These are phyloP conservation scores for Stomorhina lunata DNA, from an alignment of 2,888 invertebrate species.

Conservation along the genomic window DNA sequence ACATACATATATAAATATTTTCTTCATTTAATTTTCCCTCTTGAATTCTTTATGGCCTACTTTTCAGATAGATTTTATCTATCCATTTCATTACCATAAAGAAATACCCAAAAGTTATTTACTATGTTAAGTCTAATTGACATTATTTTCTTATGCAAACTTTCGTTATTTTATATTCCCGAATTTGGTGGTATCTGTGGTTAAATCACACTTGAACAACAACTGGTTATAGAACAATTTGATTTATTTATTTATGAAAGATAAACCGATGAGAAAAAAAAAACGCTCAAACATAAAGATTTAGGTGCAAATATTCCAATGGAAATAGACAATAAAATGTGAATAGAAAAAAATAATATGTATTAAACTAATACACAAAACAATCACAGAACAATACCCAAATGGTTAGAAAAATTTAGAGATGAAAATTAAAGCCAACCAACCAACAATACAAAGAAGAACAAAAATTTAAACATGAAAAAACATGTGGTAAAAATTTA, in stretches of 20 bases:
- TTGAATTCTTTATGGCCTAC: not conserved
- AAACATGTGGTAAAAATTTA: constrained; percentile 23
- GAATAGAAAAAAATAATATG: not conserved
- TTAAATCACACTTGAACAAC: constrained; percentile 35
- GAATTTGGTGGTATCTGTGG: constrained; percentile 4
- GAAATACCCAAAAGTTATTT: constrained; percentile 51
- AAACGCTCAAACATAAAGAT: not conserved
- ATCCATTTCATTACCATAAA: constrained; percentile 6
- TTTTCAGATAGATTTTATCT: not conserved
- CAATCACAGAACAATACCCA: constrained; percentile 54
- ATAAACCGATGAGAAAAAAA: not conserved
- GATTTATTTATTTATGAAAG: constrained; percentile 38
- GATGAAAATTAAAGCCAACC: not conserved
- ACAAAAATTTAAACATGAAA: not conserved
- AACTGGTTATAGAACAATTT: constrained; percentile 30
- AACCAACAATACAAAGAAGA: not conserved
- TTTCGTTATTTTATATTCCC: not conserved
- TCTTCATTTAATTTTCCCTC: not conserved
- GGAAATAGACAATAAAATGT: not conserved
- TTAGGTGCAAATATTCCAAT: not conserved
- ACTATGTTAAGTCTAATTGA: constrained; percentile 39
- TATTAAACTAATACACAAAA: constrained; percentile 36
- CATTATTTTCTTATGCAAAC: constrained; percentile 22
- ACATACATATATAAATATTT: too few species aligned
- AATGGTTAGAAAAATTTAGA: not conserved